Evolutionary conservation across 2,797 vertebrate genomes (phyloP).

Genomic region (Hafferia zeledoni): DNA sequence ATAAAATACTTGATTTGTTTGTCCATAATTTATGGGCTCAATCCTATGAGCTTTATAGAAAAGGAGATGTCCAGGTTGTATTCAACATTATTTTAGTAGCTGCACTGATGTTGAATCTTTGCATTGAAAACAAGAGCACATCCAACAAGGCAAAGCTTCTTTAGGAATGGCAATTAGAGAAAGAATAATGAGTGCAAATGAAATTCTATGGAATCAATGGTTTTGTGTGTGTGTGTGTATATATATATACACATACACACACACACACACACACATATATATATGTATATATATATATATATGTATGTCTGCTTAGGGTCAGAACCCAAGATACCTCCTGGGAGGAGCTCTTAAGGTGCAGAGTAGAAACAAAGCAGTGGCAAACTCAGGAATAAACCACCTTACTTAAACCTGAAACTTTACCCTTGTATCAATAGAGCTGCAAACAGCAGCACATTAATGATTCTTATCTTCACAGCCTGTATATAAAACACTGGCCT

Average conservation of each 20-base stretch:
- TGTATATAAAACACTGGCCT: neutral
- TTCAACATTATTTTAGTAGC: neutral
- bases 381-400: neutral
- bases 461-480: neutral
- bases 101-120: neutral
- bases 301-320: rapidly evolving
- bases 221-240: neutral
- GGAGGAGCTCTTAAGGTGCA: neutral
- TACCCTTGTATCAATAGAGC: neutral
- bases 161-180: neutral
- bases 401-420: neutral
- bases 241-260: too few species aligned
- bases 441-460: neutral
- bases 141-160: neutral
- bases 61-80: neutral
- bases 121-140: neutral
- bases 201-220: rapidly evolving
- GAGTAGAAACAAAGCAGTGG: neutral
- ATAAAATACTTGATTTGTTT: neutral
- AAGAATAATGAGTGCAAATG: rapidly evolving
- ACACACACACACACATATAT: too few species aligned
- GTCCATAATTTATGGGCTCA: neutral
- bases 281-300: too few species aligned
- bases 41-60: neutral
- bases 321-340: neutral